These are phyloP conservation scores for Crotalus horridus DNA, from an alignment of 2,113 vertebrate genomes.

Conservation along the genomic window DNA sequence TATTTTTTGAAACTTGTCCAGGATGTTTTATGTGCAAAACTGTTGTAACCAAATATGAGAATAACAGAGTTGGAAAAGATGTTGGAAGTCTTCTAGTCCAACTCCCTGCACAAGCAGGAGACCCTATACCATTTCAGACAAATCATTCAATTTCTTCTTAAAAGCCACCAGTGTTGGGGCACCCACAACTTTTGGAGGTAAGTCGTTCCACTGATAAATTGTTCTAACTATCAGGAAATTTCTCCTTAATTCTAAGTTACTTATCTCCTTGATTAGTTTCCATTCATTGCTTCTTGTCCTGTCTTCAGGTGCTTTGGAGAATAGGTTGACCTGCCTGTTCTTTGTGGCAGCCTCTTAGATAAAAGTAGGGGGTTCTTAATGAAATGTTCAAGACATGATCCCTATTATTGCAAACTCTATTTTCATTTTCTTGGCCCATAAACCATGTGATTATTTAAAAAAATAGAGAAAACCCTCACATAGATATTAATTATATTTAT, in stretches of 20 bases:
- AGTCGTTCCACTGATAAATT: neutral
- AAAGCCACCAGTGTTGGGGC: neutral
- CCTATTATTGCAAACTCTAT: neutral
- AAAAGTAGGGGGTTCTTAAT: neutral
- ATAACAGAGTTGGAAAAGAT: neutral
- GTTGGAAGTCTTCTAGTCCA: neutral
- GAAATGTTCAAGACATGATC: neutral
- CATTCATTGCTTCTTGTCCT: neutral
- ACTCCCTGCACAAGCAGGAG: neutral
- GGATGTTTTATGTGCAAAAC: neutral
- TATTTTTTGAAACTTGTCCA: neutral
- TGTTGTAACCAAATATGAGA: neutral
- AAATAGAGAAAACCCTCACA: neutral
- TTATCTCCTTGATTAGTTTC: neutral
- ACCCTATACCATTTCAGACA: neutral
- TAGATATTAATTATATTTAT: neutral
- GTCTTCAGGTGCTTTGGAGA: neutral
- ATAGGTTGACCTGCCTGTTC: neutral
- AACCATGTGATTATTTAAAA: neutral
- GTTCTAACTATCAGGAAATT: neutral
- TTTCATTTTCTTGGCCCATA: neutral
- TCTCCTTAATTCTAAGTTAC: neutral
- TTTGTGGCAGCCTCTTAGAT: neutral
- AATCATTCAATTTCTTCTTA: neutral
- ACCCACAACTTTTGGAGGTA: neutral